These are phyloP conservation scores for Yasuhikotakia modesta DNA, from an alignment of 2,797 vertebrate genomes.

Conservation along the genomic window DNA sequence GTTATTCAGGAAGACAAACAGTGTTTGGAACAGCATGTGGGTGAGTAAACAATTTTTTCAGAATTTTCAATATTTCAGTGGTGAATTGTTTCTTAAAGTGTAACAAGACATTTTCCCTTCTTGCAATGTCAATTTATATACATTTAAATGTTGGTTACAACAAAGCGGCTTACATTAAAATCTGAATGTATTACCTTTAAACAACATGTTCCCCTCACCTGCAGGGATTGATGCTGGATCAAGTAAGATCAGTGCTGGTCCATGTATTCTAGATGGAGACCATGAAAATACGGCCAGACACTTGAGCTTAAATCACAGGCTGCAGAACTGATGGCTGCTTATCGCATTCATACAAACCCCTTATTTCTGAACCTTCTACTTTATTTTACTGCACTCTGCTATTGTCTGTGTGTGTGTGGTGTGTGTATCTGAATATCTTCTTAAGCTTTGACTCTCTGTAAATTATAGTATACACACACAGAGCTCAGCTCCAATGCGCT, in stretches of 20 bases:
- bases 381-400: conserved; percentile 59
- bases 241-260: conserved; percentile 54
- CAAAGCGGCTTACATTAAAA: conserved; percentile 6
- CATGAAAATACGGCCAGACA: conserved; percentile 61
- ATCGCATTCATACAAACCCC: conserved; percentile 69
- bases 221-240: conserved; percentile 40
- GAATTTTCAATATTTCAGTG: neutral
- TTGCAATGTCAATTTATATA: neutral
- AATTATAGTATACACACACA: conserved; percentile 55
- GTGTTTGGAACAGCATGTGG: neutral
- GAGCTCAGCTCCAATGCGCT: conserved; percentile 59
- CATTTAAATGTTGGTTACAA: neutral
- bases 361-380: conserved; percentile 64
- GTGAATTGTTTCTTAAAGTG: neutral
- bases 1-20: neutral
- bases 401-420: conserved; percentile 49
- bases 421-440: conserved; percentile 36
- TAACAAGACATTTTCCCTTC: neutral
- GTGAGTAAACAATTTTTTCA: neutral
- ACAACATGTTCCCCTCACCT: neutral
- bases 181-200: conserved; percentile 7
- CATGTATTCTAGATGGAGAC: conserved; percentile 67
- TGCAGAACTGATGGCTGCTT: conserved; percentile 72
- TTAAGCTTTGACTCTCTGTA: conserved; percentile 43
- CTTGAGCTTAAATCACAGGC: conserved; percentile 76